Percentiles rank a stretch among this genome's conserved stretches.
Conservation (phyloP, 2,113 vertebrate species). For the Apodemus sylvaticus region DNA sequence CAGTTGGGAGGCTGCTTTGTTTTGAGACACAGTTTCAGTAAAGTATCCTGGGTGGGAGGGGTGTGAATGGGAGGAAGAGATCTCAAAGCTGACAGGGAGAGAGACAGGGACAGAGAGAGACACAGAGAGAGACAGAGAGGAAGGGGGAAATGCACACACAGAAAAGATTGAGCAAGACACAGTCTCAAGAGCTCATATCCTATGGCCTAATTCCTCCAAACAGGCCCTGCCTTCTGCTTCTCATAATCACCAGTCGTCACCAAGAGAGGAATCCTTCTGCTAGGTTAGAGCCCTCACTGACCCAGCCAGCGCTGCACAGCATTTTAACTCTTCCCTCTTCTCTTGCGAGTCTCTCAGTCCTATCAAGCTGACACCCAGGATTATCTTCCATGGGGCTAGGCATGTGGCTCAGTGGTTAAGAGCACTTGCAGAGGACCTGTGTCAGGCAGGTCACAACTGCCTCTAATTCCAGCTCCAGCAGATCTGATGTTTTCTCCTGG, state of each 20-base stretch:
- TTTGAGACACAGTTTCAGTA: not conserved
- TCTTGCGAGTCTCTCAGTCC: not conserved
- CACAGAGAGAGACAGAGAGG: not conserved
- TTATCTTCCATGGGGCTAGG: no score
- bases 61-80: not conserved
- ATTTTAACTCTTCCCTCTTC: not conserved
- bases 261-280: not conserved
- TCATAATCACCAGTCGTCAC: not conserved
- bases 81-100: not conserved
- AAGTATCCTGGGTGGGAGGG: not conserved
- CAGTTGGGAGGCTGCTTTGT: not conserved
- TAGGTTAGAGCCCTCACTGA: not conserved
- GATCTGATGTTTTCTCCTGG: not conserved
- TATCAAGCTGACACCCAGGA: not conserved
- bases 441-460: not conserved
- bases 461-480: not conserved
- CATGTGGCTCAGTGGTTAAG: not conserved
- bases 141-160: no score
- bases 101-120: no score
- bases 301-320: not conserved
- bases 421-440: not conserved
- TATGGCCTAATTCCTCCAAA: not conserved
- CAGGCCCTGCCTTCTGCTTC: not conserved
- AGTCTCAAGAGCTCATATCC: not conserved
- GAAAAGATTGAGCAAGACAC: not conserved